Evolutionary conservation across 2,113 vertebrate genomes (phyloP).

Genomic region (Candoia aspera): DNA sequence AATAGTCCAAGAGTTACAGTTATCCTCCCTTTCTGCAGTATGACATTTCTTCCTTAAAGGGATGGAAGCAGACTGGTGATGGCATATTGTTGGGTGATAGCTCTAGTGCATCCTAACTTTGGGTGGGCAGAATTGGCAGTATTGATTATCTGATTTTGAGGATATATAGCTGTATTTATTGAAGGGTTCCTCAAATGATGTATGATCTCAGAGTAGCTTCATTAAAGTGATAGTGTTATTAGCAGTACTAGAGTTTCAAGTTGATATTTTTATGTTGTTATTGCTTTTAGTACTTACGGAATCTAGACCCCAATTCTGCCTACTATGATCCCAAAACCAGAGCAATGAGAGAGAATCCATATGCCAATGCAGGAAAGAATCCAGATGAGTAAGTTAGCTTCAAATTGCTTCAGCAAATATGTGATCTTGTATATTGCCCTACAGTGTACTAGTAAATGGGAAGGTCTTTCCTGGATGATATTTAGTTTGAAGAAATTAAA

Average conservation of each 20-base stretch:
- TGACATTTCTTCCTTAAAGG: background rate
- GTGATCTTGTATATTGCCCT: background rate
- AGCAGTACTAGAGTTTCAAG: background rate
- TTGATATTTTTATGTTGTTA: conserved; percentile 8
- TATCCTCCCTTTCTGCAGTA: background rate
- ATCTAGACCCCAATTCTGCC: conserved; percentile 97
- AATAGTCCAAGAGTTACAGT: background rate
- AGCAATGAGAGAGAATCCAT: conserved; percentile 98
- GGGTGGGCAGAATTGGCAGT: background rate
- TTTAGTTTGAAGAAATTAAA: background rate
- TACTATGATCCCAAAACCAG: conserved; percentile 99
- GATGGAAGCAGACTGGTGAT: background rate
- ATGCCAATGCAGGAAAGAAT: conserved; percentile 92
- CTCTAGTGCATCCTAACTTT: background rate
- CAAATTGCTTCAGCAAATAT: background rate
- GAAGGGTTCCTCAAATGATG: background rate
- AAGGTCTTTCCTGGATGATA: background rate
- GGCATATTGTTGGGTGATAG: background rate
- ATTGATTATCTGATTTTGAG: background rate
- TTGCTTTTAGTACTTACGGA: conserved; percentile 87
- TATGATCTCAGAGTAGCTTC: background rate
- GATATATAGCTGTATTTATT: no score
- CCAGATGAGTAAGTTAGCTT: conserved; percentile 91
- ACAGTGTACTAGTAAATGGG: background rate
- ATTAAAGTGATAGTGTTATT: background rate